Evolutionary conservation across 2,113 vertebrate genomes (phyloP).

Genomic region (Chaetura pelagica): DNA sequence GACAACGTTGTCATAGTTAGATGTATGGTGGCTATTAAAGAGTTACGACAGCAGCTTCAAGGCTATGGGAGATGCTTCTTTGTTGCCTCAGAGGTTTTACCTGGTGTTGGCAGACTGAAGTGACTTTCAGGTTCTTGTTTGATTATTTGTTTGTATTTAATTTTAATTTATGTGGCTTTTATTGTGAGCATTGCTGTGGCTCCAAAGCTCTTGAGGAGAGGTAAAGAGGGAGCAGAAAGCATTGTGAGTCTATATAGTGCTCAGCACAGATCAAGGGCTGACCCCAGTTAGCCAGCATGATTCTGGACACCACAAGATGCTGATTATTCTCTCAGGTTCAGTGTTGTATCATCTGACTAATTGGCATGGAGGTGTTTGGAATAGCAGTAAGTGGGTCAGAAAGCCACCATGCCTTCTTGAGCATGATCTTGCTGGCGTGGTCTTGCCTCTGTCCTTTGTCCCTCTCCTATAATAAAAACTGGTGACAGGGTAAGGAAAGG

Average conservation of each 20-base stretch:
- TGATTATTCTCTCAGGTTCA: neutral
- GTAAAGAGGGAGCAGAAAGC: neutral
- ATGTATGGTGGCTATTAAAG: neutral
- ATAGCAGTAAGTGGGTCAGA: neutral
- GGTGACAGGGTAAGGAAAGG: neutral
- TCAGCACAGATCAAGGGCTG: neutral
- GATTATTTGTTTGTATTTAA: neutral
- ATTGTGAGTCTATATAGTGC: neutral
- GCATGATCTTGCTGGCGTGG: neutral
- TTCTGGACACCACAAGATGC: neutral
- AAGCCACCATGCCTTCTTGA: fast-evolving
- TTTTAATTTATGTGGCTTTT: neutral
- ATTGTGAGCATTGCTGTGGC: neutral
- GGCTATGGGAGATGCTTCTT: neutral
- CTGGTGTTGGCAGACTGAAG: neutral
- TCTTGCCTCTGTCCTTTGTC: neutral
- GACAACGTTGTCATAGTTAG: neutral
- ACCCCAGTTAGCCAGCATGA: neutral
- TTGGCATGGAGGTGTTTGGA: fast-evolving
- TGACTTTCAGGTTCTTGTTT: neutral
- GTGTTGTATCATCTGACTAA: neutral
- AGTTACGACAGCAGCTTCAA: neutral
- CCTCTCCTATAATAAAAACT: neutral
- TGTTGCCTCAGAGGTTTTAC: neutral
- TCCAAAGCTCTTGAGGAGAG: neutral